These are phyloP conservation scores for Rhopilema esculentum DNA, from an alignment of 30 jellyfish, hydroid and myxozoan genomes.

Conservation along the genomic window DNA sequence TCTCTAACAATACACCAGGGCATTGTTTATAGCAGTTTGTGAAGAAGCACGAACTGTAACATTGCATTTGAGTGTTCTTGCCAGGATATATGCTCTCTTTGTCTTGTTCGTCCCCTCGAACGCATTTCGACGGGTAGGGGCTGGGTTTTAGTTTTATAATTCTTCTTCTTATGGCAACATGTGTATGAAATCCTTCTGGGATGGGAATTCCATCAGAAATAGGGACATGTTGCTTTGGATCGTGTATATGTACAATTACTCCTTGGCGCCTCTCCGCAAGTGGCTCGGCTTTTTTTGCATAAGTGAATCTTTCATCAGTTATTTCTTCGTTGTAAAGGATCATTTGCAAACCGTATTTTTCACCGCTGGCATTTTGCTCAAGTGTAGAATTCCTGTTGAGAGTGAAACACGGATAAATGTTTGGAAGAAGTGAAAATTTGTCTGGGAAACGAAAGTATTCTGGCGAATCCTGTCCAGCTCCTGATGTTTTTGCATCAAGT, in stretches of 20 bases:
- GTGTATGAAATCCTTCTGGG: constrained; percentile 36
- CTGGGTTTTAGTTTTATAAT: neutral
- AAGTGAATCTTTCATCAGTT: neutral
- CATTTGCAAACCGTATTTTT: constrained; percentile 35
- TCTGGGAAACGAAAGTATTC: constrained; percentile 23
- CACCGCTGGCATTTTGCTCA: constrained; percentile 17
- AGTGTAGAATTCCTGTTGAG: constrained; percentile 42
- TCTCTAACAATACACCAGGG: constrained; percentile 10
- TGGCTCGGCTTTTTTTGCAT: neutral
- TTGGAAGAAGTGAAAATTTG: constrained; percentile 8
- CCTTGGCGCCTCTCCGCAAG: constrained; percentile 8
- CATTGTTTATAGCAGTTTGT: neutral
- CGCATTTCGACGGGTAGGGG: constrained; percentile 30
- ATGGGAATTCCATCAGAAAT: neutral
- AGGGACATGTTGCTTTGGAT: constrained; percentile 10
- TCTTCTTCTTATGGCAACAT: neutral
- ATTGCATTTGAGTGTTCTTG: neutral
- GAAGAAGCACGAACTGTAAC: constrained; percentile 9
- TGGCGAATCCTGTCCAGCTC: neutral
- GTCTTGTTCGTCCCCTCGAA: neutral
- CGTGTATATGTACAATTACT: constrained; percentile 1
- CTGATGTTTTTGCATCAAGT: neutral
- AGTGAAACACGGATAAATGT: constrained; percentile 30
- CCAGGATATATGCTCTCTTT: constrained; percentile 6
- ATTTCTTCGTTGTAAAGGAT: constrained; percentile 17